Base-by-base conservation (phyloP, 1,140 invertebrate species). In the Pseudomyrmex pallidus region DNA sequence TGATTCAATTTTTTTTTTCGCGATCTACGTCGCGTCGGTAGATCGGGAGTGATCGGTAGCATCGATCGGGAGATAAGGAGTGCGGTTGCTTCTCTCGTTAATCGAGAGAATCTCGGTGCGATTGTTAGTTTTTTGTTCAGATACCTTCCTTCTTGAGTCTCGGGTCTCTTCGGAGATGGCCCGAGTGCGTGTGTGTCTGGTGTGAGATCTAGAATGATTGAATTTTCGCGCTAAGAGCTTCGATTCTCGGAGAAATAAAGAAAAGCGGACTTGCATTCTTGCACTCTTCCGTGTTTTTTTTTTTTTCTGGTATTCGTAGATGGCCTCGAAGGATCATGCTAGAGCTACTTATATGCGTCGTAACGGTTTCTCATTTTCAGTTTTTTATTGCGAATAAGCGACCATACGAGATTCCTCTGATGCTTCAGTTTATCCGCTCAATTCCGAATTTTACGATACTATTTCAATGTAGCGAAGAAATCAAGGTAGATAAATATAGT, bases 211-310 rank as follows among this genome's bases (percentile, higher is more conserved):
- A 64, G 48, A 72, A 83, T 82, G 82, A 63, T 64, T 84, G 73
- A 74, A 74, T 80, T 82, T 84, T 87, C 85, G 85, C 74, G 86
- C 56, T 86, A 50, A 74, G 74, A 87, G 70, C 67, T 67, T 82
- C 61, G 82, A 85, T 77, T 67, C 59, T 77, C 83, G 85, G 82
- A 88, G 86, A 73, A 84, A 70, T 80, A 22, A 59, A 84, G 66
- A 86, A 35, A 87, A 87, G 64, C 82, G 86, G 74, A 84, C 78
- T 74, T 20, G 17, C 56, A 25, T 73, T 20, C 46, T 74, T 74
- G 25, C 25, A 61, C 48, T 78, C 46, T 62, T 82, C 25, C 57
- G 20, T 52, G 54, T 72, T 17, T 5, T 15, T 73, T 57, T 46
- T 35, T 35, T 35, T 35, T 5, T 35, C 5, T 35, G 0, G 0